Evolutionary conservation across 2,113 vertebrate species (phyloP).

Genomic region (Saimiri boliviensis): DNA sequence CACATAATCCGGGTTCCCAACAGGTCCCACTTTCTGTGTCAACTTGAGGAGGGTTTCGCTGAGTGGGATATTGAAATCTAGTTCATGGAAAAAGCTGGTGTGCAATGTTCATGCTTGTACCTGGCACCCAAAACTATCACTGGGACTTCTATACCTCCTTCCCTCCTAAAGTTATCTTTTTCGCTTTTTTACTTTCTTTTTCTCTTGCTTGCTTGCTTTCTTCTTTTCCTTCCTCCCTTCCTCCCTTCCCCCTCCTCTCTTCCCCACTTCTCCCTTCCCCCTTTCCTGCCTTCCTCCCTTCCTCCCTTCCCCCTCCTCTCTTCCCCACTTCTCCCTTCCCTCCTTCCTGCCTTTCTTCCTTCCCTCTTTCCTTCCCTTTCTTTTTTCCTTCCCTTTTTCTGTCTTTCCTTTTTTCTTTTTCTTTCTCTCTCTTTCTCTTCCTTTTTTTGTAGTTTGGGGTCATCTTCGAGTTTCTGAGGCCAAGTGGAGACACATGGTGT

Average conservation of each 20-base stretch:
- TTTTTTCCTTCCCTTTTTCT: too few relatives aligned
- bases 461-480: neutral
- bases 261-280: too few relatives aligned
- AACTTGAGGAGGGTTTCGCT: neutral
- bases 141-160: neutral
- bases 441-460: neutral
- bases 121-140: neutral
- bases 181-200: neutral
- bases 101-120: neutral
- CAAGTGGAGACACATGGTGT: neutral
- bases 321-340: too few relatives aligned
- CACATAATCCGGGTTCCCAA: neutral
- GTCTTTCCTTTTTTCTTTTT: neutral
- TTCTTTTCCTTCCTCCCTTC: too few relatives aligned
- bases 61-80: neutral
- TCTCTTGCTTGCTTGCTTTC: too few relatives aligned
- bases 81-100: neutral
- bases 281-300: too few relatives aligned
- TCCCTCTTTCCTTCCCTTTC: too few relatives aligned
- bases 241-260: too few relatives aligned
- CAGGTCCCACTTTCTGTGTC: neutral
- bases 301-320: rapidly evolving
- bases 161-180: neutral
- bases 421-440: neutral
- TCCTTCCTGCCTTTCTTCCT: too few relatives aligned